Conservation (phyloP, 1,140 invertebrate species). For the Ridgeia piscesae region DNA sequence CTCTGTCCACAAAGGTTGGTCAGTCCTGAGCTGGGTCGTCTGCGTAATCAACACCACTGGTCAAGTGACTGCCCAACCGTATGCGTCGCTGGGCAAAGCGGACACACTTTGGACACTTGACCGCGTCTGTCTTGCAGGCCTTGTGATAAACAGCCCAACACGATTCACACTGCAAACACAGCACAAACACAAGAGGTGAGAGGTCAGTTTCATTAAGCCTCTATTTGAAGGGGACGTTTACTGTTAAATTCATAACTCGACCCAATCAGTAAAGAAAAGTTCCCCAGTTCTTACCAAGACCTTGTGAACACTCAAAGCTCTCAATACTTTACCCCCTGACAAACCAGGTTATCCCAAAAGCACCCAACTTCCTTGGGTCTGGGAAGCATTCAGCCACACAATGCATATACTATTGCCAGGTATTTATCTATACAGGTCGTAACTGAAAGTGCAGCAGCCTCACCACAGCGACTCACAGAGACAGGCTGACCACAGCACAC, state of each 20-base stretch:
- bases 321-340: no score
- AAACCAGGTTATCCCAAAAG: no score
- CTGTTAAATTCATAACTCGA: neutral
- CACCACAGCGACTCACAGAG: no score
- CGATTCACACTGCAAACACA: slow-evolving; percentile 2
- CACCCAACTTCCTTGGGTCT: no score
- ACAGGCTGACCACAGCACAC: no score
- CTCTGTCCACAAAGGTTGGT: neutral
- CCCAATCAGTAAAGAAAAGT: neutral
- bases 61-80: neutral
- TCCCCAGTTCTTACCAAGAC: neutral
- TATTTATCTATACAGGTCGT: no score
- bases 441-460: no score
- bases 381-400: no score
- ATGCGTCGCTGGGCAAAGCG: neutral
- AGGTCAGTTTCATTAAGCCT: neutral
- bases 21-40: neutral
- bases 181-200: no score
- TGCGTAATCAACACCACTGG: neutral
- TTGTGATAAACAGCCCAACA: slow-evolving; percentile 17
- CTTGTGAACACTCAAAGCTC: neutral
- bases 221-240: no score
- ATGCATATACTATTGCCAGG: no score
- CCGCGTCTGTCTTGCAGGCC: neutral
- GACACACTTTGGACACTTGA: slow-evolving; percentile 10